Conservation (phyloP, 64 coral and sea anemone genomes). For the Stylophora pistillata region DNA sequence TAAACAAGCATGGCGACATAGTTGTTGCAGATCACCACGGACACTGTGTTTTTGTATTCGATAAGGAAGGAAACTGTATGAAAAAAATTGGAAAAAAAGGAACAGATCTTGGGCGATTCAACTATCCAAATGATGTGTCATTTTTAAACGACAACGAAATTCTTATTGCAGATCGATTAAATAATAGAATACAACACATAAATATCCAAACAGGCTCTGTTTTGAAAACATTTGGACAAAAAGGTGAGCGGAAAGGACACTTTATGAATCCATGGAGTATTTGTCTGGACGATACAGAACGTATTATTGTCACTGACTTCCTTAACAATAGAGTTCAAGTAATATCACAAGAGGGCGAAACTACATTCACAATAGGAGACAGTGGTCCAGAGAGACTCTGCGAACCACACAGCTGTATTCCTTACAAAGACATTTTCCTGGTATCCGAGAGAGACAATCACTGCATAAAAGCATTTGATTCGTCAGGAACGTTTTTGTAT, state of each 20-base stretch:
- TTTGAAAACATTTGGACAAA: constrained; percentile 17
- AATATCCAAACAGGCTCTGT: neutral
- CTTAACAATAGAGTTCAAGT: neutral
- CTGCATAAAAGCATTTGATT: constrained; percentile 44
- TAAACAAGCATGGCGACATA: neutral
- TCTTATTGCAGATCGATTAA: neutral
- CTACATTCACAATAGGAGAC: constrained; percentile 41
- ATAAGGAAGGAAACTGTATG: constrained; percentile 6
- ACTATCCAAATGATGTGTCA: neutral
- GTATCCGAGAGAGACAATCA: constrained; percentile 1
- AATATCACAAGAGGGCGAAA: neutral
- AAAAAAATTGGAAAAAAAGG: neutral
- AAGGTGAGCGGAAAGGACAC: neutral
- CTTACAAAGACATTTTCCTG: constrained; percentile 20
- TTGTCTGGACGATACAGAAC: neutral
- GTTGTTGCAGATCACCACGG: neutral
- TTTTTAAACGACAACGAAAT: neutral
- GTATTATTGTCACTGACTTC: constrained; percentile 26
- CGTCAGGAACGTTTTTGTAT: neutral
- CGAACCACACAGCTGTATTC: neutral
- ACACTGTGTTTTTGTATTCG: neutral
- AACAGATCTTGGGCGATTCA: neutral
- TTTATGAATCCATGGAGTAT: too few species aligned
- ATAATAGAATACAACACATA: constrained; percentile 29
- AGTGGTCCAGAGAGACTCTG: constrained; percentile 28